Evolutionary conservation across 2,888 invertebrate species (phyloP), one percentile per base, ranked within the genome.

Genomic region (Machimus atricapillus): DNA sequence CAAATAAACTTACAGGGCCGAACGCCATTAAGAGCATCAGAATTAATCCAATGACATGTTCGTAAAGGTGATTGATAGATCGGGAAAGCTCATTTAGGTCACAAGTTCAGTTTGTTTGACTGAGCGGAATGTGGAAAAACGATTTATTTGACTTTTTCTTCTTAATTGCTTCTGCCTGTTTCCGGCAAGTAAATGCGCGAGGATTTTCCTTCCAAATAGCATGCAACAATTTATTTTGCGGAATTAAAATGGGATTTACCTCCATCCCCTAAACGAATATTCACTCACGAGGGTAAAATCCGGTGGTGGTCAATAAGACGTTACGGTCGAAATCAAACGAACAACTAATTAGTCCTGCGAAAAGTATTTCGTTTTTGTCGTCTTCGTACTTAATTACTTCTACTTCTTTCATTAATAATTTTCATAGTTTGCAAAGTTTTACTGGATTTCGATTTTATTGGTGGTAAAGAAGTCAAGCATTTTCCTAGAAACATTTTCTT

Each of bases 31-130:
- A 76, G 76, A 76, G 76, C 76, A 34, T 76, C 40, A 34, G 76
- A 76, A 76, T 76, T 76, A 76, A 76, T 76, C 76, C 76, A 76
- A 76, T 76, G 76, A 76, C 40, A 76, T 76, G 40, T 76, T 76
- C 76, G 37, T 40, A 37, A 40, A 37, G 76, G 76, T 76, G 76
- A 76, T 76, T 76, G 76, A 76, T 76, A 76, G 76, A 76, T 76
- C 19, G 37, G 76, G 76, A 76, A 76, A 76, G 76, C 40, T 76
- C 76, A 76, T 40, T 40, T 34, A 76, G 76, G 76, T 76, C 76
- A 76, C 76, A 34, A 76, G 76, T 76, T 76, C 40, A 40, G 76
- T 40, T 76, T 76, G 66, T 66, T 66, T 66, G 66, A 66, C 66
- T 66, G 66, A 8, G 27, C 23, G 66, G 66, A 66, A 66, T 66